These are phyloP conservation scores for Fistularia commersonii DNA, from an alignment of 2,797 vertebrate species.

Conservation along the genomic window DNA sequence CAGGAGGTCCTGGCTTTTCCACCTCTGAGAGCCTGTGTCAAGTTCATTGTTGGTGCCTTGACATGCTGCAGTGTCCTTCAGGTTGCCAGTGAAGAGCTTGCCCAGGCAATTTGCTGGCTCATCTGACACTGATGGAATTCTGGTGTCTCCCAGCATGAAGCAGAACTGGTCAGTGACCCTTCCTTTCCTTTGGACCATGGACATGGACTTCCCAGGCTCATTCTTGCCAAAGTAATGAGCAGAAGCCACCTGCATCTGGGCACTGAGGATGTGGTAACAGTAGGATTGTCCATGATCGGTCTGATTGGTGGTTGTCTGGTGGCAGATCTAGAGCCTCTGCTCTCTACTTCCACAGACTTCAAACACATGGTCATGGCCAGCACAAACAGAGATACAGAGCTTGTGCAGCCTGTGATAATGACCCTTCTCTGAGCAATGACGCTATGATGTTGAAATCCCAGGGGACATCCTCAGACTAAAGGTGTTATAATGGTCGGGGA, in stretches of 20 bases:
- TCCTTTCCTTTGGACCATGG: not conserved
- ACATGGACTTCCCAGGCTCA: not conserved
- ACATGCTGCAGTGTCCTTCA: not conserved
- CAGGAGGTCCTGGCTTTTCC: too few species aligned
- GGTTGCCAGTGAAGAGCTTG: not conserved
- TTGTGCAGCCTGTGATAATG: too few species aligned
- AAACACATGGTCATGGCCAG: too few species aligned
- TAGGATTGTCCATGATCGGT: not conserved
- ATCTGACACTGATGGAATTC: not conserved
- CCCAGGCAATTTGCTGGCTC: not conserved
- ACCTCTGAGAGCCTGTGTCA: too few species aligned
- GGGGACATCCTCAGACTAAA: not conserved
- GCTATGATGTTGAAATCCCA: not conserved
- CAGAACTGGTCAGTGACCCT: not conserved
- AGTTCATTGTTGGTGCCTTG: too few species aligned
- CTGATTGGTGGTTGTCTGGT: not conserved
- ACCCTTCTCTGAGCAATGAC: not conserved
- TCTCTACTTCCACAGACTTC: too few species aligned
- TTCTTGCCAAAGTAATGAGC: not conserved
- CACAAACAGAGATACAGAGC: too few species aligned
- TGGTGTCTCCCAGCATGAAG: not conserved
- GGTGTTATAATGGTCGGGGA: not conserved
- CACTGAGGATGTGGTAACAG: not conserved
- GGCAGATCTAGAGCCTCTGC: not conserved
- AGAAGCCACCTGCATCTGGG: not conserved